Evolutionary conservation across 2,113 vertebrate species (phyloP).

Genomic region (Fulica atra): DNA sequence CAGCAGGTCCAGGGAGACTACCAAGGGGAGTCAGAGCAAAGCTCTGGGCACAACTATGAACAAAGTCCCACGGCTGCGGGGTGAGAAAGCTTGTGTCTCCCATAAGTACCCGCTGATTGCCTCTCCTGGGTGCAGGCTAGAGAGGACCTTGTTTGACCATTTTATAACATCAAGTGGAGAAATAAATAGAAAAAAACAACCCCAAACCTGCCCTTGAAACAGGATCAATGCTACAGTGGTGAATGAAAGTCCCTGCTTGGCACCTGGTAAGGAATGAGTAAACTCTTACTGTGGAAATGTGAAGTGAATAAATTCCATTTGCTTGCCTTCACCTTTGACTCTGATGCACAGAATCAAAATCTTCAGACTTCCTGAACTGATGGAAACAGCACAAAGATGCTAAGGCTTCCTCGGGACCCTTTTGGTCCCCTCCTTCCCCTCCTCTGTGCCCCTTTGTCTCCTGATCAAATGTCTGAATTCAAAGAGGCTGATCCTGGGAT

Average conservation of each 20-base stretch:
- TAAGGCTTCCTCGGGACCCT: not conserved
- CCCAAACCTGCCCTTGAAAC: not conserved
- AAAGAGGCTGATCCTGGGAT: not conserved
- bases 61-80: fast-evolving
- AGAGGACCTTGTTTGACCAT: not conserved
- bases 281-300: not conserved
- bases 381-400: not conserved
- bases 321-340: not conserved
- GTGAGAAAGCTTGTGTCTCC: not conserved
- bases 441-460: not conserved
- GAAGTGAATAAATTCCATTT: not conserved
- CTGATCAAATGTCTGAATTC: slow-evolving; percentile 24
- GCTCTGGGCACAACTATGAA: fast-evolving
- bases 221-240: not conserved
- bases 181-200: not conserved
- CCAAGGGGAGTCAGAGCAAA: not conserved
- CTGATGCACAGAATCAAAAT: not conserved
- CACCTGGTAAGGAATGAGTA: not conserved
- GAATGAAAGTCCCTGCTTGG: not conserved
- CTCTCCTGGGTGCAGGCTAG: not conserved
- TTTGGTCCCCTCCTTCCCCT: not conserved
- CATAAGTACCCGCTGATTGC: not conserved
- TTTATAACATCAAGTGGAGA: not conserved
- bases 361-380: not conserved
- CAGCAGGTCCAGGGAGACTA: not conserved